Conservation (phyloP, 2,797 vertebrate genomes). For the Hoplostethus mediterraneus region DNA sequence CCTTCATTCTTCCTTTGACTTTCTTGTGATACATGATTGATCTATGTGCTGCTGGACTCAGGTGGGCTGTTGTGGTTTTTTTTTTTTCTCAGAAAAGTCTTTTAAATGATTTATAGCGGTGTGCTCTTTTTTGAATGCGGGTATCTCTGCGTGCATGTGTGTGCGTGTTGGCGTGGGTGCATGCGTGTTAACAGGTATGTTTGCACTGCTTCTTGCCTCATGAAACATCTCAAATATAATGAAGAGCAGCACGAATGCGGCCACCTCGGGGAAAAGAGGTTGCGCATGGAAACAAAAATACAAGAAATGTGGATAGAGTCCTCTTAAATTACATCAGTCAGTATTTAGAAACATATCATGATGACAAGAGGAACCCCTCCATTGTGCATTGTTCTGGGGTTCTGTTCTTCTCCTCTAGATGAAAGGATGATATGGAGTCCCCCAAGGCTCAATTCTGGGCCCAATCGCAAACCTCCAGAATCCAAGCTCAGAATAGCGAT, state of each 20-base stretch:
- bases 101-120: slow-evolving; percentile 79
- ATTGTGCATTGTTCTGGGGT: not conserved
- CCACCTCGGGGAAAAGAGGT: slow-evolving; percentile 4
- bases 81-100: slow-evolving; percentile 71
- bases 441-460: slow-evolving; percentile 54
- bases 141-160: slow-evolving; percentile 49
- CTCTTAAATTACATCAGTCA: not conserved
- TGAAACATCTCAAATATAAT: slow-evolving; percentile 47
- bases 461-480: slow-evolving; percentile 49
- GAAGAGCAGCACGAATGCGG: slow-evolving; percentile 16
- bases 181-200: slow-evolving; percentile 56
- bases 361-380: not conserved
- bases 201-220: slow-evolving; percentile 55
- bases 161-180: slow-evolving; percentile 42
- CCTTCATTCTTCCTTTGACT: slow-evolving; percentile 62
- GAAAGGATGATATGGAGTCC: slow-evolving; percentile 31
- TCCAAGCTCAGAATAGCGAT: slow-evolving; percentile 57
- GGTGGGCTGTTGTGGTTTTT: slow-evolving; percentile 70
- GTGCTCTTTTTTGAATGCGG: slow-evolving; percentile 58
- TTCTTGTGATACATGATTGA: slow-evolving; percentile 80
- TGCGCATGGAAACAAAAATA: slow-evolving; percentile 22
- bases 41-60: slow-evolving; percentile 76
- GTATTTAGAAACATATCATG: not conserved
- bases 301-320: slow-evolving; percentile 3
- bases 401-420: not conserved